Evolutionary conservation across 2,113 vertebrate species (phyloP), one percentile per base, ranked within the genome.

Genomic region (Misgurnus mizolepis): DNA sequence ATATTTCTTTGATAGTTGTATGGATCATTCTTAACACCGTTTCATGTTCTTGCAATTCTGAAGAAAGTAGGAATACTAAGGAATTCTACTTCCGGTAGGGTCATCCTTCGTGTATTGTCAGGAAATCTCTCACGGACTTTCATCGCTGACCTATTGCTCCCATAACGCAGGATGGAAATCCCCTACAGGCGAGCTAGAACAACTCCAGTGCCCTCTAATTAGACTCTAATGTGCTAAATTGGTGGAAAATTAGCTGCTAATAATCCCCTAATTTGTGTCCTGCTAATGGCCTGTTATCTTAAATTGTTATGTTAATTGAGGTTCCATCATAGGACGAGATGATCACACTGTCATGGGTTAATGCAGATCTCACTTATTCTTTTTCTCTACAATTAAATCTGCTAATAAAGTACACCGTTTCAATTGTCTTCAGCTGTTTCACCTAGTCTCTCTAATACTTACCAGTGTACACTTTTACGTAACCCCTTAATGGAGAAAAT

Each of bases 251-350:
- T 82, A 74, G 70, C 82, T 84, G 73, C 77, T 84, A 86, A 86
- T 84, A 84, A 86, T 77, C 82, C 80, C 65, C 81, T 86, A 82
- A 84, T 86, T 84, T 49, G 39, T 86, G 74, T 76, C 65, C 69
- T 78, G 64, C 80, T 85, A 85, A 85, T 85, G 84, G 84, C 77
- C 80, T 85, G 84, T 85, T 85, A 85, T 85, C 84, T 77, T 82
- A 85, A 85, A 85, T 82, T 82, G 77, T 85, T 85, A 85, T 85
- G 84, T 82, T 85, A 85, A 85, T 85, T 85, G 84, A 85, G 84
- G 80, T 76, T 85, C 78, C 80, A 77, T 85, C 84, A 85, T 85
- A 85, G 76, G 80, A 82, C 69, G 55, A 62, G 73, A 82, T 82
- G 77, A 85, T 85, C 84, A 73, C 78, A 40, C 84, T 80, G 84